phyloP scores from a whole-genome alignment of 2,888 invertebrate species.

The Carabus problematicus region DNA sequence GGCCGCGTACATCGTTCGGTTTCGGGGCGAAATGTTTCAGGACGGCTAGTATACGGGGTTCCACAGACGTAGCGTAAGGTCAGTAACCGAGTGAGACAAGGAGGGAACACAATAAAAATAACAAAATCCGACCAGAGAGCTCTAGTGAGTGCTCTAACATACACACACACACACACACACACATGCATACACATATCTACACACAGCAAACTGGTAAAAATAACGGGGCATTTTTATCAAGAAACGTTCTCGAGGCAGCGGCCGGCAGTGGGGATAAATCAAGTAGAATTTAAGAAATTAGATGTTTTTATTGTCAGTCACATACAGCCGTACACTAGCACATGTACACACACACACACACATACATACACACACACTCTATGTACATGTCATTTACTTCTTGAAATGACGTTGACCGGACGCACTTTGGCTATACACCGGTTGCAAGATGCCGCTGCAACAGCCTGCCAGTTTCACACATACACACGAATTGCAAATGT shows the following conservation, averaged over 20 bases:
- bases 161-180: not conserved
- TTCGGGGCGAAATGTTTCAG: conserved; percentile 41
- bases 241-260: conserved; percentile 48
- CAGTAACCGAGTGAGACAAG: conserved; percentile 54
- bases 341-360: not conserved
- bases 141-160: conserved; percentile 44
- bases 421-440: too few relatives aligned
- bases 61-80: conserved; percentile 52
- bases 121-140: conserved; percentile 56
- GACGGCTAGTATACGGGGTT: conserved; percentile 49
- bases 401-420: conserved; percentile 1
- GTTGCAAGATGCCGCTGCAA: not conserved
- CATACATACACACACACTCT: not conserved
- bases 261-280: conserved; percentile 28
- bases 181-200: too few relatives aligned
- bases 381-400: conserved; percentile 6
- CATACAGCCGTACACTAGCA: too few relatives aligned
- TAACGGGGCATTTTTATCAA: conserved; percentile 60
- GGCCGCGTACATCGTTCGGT: conserved; percentile 22
- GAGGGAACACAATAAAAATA: conserved; percentile 58
- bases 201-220: conserved; percentile 53
- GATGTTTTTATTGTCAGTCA: conserved; percentile 30
- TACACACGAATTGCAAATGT: too few relatives aligned
- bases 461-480: not conserved
- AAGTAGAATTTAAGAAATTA: conserved; percentile 40